Conservation (phyloP, 2,888 invertebrate genomes). For the Synergus itoensis region DNA sequence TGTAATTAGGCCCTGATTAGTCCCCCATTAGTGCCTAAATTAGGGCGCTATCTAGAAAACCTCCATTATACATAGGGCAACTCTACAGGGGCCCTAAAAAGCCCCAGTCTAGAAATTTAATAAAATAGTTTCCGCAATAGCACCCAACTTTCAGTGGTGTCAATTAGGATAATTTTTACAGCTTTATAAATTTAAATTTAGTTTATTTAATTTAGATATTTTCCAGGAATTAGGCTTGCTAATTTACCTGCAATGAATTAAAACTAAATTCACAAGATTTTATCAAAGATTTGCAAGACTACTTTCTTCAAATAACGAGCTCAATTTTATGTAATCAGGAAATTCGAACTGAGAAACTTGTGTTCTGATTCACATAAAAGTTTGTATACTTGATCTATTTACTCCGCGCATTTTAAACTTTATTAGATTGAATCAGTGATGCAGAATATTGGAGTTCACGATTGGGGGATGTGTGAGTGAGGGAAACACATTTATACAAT, state of each 20-base stretch:
- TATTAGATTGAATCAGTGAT: slow-evolving; percentile 11
- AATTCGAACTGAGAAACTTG: not conserved
- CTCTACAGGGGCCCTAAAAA: no score
- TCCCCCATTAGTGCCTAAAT: no score
- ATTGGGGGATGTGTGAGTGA: not conserved
- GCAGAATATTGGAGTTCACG: not conserved
- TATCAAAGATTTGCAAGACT: not conserved
- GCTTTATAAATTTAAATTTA: no score
- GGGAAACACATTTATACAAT: not conserved
- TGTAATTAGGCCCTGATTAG: no score
- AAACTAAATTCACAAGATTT: not conserved
- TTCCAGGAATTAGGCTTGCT: not conserved
- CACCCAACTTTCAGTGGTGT: no score
- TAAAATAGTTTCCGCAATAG: no score
- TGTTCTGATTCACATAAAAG: not conserved
- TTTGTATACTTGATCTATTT: slow-evolving; percentile 10
- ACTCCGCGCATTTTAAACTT: slow-evolving; percentile 3
- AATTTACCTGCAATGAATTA: not conserved
- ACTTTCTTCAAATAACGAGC: slow-evolving; percentile 8
- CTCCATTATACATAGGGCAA: no score
- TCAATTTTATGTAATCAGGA: not conserved
- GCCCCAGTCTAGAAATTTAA: no score
- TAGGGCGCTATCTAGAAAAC: no score
- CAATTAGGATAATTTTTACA: no score
- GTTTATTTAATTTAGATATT: not conserved